phyloP scores from a whole-genome alignment of 2,797 vertebrate species.

The Saxicola maurus region DNA sequence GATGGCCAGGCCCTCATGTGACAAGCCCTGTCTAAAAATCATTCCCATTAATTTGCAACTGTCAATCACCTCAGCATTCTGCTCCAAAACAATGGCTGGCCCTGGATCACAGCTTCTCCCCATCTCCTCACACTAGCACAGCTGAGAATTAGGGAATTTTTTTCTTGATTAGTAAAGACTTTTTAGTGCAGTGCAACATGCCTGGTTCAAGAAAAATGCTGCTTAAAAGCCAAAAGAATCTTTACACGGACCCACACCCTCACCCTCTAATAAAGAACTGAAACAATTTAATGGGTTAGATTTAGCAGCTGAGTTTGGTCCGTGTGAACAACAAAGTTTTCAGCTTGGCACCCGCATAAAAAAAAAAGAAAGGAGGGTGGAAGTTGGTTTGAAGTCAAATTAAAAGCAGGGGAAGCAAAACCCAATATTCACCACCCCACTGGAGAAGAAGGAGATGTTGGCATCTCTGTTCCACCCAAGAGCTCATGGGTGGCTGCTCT shows the following conservation, averaged over 20 bases:
- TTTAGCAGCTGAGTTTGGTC: background rate
- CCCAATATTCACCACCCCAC: background rate
- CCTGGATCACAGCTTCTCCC: background rate
- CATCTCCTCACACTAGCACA: background rate
- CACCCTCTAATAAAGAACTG: background rate
- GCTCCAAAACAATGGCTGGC: conserved; percentile 36
- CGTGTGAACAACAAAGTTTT: conserved; percentile 2
- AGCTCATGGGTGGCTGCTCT: conserved; percentile 9
- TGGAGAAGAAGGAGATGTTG: background rate
- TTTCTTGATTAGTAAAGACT: conserved; percentile 21
- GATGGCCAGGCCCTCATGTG: conserved; percentile 20
- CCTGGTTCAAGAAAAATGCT: background rate
- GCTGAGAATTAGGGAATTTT: background rate
- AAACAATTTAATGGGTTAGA: background rate
- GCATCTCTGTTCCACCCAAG: background rate
- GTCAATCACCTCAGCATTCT: conserved; percentile 56
- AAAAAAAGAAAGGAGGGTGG: background rate
- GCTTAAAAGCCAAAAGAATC: background rate
- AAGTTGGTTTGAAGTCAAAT: conserved; percentile 21
- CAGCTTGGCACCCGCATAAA: background rate
- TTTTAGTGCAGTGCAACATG: background rate
- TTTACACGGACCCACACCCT: background rate
- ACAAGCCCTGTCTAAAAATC: conserved; percentile 44
- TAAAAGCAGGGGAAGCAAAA: conserved; percentile 8
- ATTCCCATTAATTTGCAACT: conserved; percentile 51